These are phyloP conservation scores for Caloenas nicobarica DNA, from an alignment of 2,113 vertebrate genomes.

Conservation along the genomic window DNA sequence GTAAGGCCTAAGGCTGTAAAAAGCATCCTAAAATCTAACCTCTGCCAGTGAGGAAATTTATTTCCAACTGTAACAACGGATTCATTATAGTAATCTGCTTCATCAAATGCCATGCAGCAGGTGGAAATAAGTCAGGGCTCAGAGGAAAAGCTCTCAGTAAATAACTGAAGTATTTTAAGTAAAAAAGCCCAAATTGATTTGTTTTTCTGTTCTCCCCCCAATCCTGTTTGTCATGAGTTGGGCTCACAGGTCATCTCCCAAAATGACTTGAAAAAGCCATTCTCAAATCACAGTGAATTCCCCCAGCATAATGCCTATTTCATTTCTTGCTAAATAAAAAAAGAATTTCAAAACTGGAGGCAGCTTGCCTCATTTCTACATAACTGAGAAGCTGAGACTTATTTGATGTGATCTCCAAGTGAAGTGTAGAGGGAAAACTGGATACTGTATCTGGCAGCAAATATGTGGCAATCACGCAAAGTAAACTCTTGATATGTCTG, in stretches of 20 bases:
- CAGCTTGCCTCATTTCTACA: slow-evolving; percentile 54
- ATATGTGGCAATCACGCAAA: slow-evolving; percentile 63
- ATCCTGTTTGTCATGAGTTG: neutral
- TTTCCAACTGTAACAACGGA: slow-evolving; percentile 25
- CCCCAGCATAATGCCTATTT: neutral
- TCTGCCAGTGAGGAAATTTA: neutral
- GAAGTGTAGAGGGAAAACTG: slow-evolving; percentile 66
- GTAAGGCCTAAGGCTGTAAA: neutral
- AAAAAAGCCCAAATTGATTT: neutral
- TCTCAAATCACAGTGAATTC: neutral
- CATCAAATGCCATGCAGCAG: slow-evolving; percentile 26
- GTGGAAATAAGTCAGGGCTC: slow-evolving; percentile 37
- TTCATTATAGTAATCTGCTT: slow-evolving; percentile 28
- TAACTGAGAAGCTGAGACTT: slow-evolving; percentile 64
- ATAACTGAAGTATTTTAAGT: neutral
- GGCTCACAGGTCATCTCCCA: neutral
- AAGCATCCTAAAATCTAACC: neutral
- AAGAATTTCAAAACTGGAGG: slow-evolving; percentile 39
- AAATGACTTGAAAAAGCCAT: slow-evolving; percentile 1
- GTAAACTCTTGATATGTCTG: slow-evolving; percentile 67
- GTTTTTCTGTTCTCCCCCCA: neutral
- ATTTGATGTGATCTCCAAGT: slow-evolving; percentile 67
- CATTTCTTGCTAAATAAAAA: slow-evolving; percentile 21
- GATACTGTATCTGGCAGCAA: slow-evolving; percentile 67
- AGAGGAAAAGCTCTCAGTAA: slow-evolving; percentile 25